These are phyloP conservation scores for Parochlus steinenii DNA, from an alignment of 2,888 invertebrate species.

Conservation along the genomic window DNA sequence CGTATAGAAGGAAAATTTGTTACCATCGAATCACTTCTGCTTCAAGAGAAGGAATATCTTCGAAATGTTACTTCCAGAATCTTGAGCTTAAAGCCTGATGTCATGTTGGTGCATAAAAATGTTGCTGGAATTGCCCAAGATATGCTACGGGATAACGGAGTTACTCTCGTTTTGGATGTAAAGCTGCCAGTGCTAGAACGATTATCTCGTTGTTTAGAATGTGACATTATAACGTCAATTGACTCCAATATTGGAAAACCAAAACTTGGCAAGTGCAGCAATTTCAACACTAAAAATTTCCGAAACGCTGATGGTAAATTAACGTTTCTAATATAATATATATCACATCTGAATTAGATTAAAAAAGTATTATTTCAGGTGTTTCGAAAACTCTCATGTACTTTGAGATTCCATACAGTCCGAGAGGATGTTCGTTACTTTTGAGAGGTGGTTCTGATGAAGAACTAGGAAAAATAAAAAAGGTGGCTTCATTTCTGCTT, in stretches of 20 bases:
- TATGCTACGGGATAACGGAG: slow-evolving; percentile 55
- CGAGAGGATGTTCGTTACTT: slow-evolving; percentile 73
- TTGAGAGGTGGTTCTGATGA: slow-evolving; percentile 61
- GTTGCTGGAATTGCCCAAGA: slow-evolving; percentile 80
- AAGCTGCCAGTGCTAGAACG: slow-evolving; percentile 66
- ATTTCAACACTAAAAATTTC: slow-evolving; percentile 55
- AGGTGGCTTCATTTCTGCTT: slow-evolving; percentile 63
- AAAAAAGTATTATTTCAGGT: slow-evolving; percentile 28
- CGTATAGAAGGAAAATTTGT: slow-evolving; percentile 83
- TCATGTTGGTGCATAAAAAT: slow-evolving; percentile 79
- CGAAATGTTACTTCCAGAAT: slow-evolving; percentile 75
- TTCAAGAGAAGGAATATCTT: slow-evolving; percentile 83
- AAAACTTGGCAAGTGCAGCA: slow-evolving; percentile 65
- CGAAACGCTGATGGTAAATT: slow-evolving; percentile 32
- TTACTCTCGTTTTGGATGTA: slow-evolving; percentile 79
- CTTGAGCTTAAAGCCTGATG: slow-evolving; percentile 62
- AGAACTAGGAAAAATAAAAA: slow-evolving; percentile 71
- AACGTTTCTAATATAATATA: not conserved
- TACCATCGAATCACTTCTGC: slow-evolving; percentile 81
- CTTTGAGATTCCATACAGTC: slow-evolving; percentile 75
- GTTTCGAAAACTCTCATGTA: slow-evolving; percentile 77
- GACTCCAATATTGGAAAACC: slow-evolving; percentile 75
- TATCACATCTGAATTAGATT: slow-evolving; percentile 1
- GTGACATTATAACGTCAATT: slow-evolving; percentile 70
- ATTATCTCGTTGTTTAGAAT: slow-evolving; percentile 60